Base-by-base conservation (phyloP, 2,113 vertebrate genomes). In the Lynx canadensis region DNA sequence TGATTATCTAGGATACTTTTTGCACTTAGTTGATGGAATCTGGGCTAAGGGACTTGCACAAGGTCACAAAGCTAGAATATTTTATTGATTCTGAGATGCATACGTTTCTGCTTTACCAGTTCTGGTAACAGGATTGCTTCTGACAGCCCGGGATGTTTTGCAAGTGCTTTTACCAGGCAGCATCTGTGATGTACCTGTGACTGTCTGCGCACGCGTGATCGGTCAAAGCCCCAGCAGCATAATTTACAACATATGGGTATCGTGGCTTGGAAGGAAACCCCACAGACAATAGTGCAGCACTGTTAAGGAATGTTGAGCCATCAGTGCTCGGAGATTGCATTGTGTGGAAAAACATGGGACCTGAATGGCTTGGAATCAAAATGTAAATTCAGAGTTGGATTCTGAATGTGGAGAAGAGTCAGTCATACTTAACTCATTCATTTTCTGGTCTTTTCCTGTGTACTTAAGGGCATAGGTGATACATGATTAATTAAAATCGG, bases 361-460 rank as follows among this genome's bases (percentile, higher is more conserved):
- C 12, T 71, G 27, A 71, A 52, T 15, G 33, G 5, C 88, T 80
- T 52, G 25, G 57, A 36, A n/a, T 83, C 13, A 92, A 86, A 93
- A 74, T 8, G 29, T 73, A 36, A 82, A 86, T 89, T 85, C 12
- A 38, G 38, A 89, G 60, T 66, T 88, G 50, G 11, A 89, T 93
- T 94, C 50, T 3, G 7, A 81, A 87, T 45, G 14, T 81, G 65
- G 94, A 91, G 12, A 87, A 85, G 5, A 36, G 23, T 69, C 88
- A 91, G 21, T 16, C 7, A 41, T 91, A 83, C 38, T 74, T 86
- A 86, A 86, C 5, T 82, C 41, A 74, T 83, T 93, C 63, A 19
- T 71, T 91, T 83, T 50, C 31, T 60, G 50, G 27, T 92, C 21
- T 12, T 92, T 93, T 38, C n/a, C 76, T 93, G 83, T 84, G 36